Percentiles rank a stretch among this genome's conserved stretches.
Evolutionary conservation across 2,888 invertebrate genomes (phyloP).

Genomic region (Ceriagrion tenellum): DNA sequence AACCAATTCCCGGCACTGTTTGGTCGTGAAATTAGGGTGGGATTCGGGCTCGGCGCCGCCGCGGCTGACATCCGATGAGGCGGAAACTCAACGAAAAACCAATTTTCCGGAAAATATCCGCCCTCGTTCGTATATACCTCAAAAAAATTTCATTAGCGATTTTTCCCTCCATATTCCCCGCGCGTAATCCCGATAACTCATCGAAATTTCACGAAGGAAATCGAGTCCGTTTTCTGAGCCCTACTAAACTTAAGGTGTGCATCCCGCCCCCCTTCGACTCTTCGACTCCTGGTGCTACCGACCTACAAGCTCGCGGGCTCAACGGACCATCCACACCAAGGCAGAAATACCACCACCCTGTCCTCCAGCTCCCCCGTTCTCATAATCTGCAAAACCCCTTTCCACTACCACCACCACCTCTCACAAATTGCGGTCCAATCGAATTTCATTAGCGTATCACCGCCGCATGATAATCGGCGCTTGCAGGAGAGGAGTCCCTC

Average conservation of each 20-base stretch:
- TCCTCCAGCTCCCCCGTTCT: background rate
- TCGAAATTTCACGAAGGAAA: background rate
- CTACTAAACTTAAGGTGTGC: background rate
- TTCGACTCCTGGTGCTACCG: background rate
- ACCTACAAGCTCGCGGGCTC: background rate
- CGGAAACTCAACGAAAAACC: constrained; percentile 51
- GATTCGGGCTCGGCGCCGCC: background rate
- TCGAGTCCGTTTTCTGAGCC: background rate
- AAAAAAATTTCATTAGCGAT: constrained; percentile 34
- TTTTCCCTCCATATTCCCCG: background rate
- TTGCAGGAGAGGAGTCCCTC: background rate
- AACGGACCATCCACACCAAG: background rate
- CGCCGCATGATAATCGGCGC: constrained; percentile 65
- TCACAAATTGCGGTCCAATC: constrained; percentile 68
- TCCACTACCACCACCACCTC: background rate
- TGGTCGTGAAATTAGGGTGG: background rate
- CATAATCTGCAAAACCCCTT: background rate
- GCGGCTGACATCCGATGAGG: background rate
- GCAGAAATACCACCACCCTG: background rate
- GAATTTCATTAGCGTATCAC: constrained; percentile 68
- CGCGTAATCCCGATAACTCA: background rate
- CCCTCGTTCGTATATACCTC: background rate
- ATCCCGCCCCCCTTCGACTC: background rate
- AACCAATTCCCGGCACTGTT: background rate
- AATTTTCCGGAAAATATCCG: constrained; percentile 57